Evolutionary conservation across 2,797 vertebrate species (phyloP).

Genomic region (Bothrops alternatus): DNA sequence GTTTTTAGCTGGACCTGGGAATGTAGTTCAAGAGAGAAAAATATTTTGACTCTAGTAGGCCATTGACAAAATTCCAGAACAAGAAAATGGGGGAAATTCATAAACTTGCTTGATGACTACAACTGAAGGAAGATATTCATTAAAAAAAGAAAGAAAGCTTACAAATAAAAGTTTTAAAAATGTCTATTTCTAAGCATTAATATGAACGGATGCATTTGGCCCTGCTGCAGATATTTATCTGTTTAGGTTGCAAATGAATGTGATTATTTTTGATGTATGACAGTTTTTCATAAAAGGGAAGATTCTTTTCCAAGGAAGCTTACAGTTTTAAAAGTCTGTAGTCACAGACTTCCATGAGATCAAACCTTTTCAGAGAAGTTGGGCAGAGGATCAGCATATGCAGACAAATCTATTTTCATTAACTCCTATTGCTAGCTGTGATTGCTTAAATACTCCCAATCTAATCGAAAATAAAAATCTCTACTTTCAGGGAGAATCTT

Average conservation of each 20-base stretch:
- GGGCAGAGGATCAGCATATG: background rate
- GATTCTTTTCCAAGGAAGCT: background rate
- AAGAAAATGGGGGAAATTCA: background rate
- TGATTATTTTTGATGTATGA: background rate
- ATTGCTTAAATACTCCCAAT: background rate
- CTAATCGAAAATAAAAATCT: background rate
- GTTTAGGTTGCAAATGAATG: background rate
- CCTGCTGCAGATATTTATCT: background rate
- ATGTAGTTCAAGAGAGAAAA: background rate
- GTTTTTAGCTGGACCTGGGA: background rate
- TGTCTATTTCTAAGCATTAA: background rate
- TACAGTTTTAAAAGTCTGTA: background rate
- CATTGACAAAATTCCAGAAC: background rate
- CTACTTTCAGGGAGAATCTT: background rate
- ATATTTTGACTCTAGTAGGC: background rate
- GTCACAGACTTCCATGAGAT: background rate
- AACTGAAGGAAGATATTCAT: background rate
- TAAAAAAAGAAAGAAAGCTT: background rate
- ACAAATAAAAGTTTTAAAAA: background rate
- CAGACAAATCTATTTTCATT: constrained; percentile 7
- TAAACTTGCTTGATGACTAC: background rate
- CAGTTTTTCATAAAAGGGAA: background rate
- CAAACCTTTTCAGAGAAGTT: background rate
- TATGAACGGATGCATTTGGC: background rate
- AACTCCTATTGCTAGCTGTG: background rate